A percentile compares a stretch with the other conserved stretches of the same genome.
phyloP scores from a whole-genome alignment of 2,113 vertebrate species.

The Cyanoderma ruficeps region DNA sequence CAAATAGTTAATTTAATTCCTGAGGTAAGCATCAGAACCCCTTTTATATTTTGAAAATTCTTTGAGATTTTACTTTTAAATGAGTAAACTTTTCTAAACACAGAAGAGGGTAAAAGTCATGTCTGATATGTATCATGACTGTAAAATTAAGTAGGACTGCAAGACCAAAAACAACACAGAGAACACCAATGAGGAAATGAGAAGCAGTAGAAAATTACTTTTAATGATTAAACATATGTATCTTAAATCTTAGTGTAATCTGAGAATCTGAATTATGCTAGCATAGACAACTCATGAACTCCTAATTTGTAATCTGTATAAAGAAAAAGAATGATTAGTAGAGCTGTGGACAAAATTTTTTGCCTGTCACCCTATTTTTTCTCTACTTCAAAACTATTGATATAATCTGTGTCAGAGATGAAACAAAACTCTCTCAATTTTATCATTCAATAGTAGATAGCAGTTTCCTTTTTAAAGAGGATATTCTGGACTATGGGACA shows the following conservation, averaged over 20 bases:
- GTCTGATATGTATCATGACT: background rate
- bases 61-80: background rate
- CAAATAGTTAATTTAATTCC: background rate
- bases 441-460: background rate
- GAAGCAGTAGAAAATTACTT: background rate
- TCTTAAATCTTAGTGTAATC: background rate
- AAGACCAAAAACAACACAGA: background rate
- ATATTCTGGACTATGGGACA: background rate
- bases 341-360: background rate
- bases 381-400: background rate
- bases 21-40: background rate
- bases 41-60: background rate
- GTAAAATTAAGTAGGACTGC: background rate
- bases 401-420: background rate
- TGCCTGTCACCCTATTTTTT: background rate
- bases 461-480: background rate
- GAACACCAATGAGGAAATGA: background rate
- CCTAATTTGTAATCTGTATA: background rate
- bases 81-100: background rate
- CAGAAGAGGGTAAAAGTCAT: background rate
- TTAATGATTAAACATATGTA: background rate
- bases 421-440: background rate
- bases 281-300: fast-evolving
- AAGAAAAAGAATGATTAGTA: background rate
- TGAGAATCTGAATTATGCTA: background rate